These are phyloP conservation scores for Leontopithecus rosalia DNA, from an alignment of 2,797 vertebrate genomes.

Conservation along the genomic window DNA sequence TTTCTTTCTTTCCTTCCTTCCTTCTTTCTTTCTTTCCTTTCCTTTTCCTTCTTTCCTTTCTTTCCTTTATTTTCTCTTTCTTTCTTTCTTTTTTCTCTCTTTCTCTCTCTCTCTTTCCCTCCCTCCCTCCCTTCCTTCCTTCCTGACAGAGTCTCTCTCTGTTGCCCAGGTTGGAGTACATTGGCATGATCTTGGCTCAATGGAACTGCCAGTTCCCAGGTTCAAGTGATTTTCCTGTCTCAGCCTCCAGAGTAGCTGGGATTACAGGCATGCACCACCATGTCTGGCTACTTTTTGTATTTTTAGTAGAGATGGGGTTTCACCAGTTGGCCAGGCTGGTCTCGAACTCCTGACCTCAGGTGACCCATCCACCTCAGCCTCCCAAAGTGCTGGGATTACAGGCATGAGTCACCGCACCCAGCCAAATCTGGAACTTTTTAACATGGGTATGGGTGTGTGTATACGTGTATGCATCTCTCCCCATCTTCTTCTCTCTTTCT, in stretches of 20 bases:
- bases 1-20: no score
- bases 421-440: neutral
- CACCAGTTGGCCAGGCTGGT: neutral
- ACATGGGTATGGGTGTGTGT: neutral
- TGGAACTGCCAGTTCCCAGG: neutral
- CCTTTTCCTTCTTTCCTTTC: no score
- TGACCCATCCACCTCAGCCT: neutral
- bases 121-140: no score
- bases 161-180: neutral
- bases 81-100: no score
- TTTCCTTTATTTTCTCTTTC: no score
- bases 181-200: neutral
- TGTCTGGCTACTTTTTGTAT: neutral
- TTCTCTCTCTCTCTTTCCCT: no score
- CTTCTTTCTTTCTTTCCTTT: no score
- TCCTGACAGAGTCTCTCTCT: neutral
- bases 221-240: neutral
- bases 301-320: neutral
- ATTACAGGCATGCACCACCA: neutral
- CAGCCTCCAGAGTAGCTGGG: neutral
- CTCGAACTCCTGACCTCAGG: neutral
- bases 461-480: neutral
- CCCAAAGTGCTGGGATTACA: neutral
- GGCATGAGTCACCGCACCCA: accelerated
- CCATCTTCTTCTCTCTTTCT: neutral